Evolutionary conservation across 2,888 invertebrate species (phyloP), one percentile per base, ranked within the genome.

Genomic region (Beris chalybata): DNA sequence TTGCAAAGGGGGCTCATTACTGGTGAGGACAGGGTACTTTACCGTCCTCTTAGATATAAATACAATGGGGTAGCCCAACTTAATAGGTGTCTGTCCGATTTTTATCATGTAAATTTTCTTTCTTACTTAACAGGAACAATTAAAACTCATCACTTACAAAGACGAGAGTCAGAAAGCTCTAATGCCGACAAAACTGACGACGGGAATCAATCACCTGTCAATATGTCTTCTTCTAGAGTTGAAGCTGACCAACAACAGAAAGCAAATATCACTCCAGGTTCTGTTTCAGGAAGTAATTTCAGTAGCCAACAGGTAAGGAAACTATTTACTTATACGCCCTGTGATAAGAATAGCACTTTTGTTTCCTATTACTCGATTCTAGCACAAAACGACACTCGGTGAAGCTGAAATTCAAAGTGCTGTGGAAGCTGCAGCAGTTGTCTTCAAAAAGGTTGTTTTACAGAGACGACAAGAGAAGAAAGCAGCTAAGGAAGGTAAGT

Each of bases 321-420:
- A 38, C 3, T 38, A 38, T 9, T 9, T 1, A 38, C 7, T 1
- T 4, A 38, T 38, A 31, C 29, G 54, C 6, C 15, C 11, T 55
- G 13, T 55, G 11, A 48, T 13, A 48, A 12, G 12, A 15, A 12
- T 13, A 5, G 7, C 1, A 48, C 4, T 48, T 61, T 56, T 54
- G 31, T 50, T 31, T 15, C 44, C 56, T 32, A 64, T 66, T 29
- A 59, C 45, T 59, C 43, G 67, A 45, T 64, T 69, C 66, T 72
- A 74, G 71, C 79, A 80, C 68, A 79, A 78, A 68, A 79, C 76
- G 68, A 80, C 79, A 9, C 67, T 80, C 70, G 79, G 79, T 13
- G 79, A 79, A 67, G 79, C 79, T 67, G 80, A 80, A 74, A 77
- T 80, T 50, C 80, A 80, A 70, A 79, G 76, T 77, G 80, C 80